A percentile compares a stretch with the other conserved stretches of the same genome.
These are phyloP conservation scores for Metellina segmentata DNA, from an alignment of 2,888 invertebrate species.

Conservation along the genomic window DNA sequence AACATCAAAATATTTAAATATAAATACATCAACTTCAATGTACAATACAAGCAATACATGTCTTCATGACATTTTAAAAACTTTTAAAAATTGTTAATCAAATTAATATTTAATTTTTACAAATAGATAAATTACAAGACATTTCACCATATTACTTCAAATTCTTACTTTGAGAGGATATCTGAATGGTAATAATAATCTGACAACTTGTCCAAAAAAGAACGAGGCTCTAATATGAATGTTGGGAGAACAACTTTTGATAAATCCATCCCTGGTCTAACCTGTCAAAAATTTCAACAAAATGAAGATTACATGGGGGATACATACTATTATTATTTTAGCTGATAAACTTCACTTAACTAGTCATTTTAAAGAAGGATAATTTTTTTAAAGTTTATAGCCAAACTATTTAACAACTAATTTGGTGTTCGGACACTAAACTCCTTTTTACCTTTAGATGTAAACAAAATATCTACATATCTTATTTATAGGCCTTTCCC, in stretches of 20 bases:
- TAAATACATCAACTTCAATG: background rate
- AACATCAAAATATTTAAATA: constrained; percentile 43
- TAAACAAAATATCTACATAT: too few relatives aligned
- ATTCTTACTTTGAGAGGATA: constrained; percentile 88
- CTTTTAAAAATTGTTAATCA: background rate
- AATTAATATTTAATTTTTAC: background rate
- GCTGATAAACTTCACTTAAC: too few relatives aligned
- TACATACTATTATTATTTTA: too few relatives aligned
- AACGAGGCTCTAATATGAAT: constrained; percentile 95
- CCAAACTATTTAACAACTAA: too few relatives aligned
- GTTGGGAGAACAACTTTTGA: constrained; percentile 96
- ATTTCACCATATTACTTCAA: background rate
- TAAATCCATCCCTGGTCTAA: constrained; percentile 97
- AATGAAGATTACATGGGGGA: too few relatives aligned
- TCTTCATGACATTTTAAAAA: background rate
- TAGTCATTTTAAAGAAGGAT: too few relatives aligned
- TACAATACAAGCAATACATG: background rate
- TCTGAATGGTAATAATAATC: constrained; percentile 97
- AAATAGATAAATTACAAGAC: background rate
- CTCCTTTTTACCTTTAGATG: too few relatives aligned
- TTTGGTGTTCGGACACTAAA: too few relatives aligned
- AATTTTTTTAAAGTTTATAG: too few relatives aligned
- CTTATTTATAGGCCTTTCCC: too few relatives aligned
- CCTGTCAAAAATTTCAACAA: constrained; percentile 80
- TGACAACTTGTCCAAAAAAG: constrained; percentile 94